Evolutionary conservation across 2,113 vertebrate species (phyloP).

Genomic region (Malaclemys terrapin): DNA sequence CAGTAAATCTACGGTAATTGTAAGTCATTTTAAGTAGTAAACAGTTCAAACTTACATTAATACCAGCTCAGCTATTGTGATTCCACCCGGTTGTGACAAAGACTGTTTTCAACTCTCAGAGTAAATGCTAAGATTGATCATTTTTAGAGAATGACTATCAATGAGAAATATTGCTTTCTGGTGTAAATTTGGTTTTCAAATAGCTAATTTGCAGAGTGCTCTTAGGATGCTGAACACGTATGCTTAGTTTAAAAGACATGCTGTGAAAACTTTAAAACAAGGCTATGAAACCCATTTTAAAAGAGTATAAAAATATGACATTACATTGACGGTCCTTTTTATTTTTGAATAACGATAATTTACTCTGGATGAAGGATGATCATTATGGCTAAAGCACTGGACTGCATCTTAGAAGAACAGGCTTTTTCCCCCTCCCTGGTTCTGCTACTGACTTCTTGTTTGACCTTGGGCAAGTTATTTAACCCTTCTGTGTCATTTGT

Average conservation of each 20-base stretch:
- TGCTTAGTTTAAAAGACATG: neutral
- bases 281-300: neutral
- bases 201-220: slow-evolving; percentile 21
- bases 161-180: neutral
- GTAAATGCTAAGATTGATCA: slow-evolving; percentile 10
- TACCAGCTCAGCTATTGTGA: neutral
- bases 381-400: neutral
- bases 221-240: neutral
- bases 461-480: neutral
- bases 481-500: neutral
- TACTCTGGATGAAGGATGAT: neutral
- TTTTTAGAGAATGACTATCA: slow-evolving; percentile 31
- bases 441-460: neutral
- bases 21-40: neutral
- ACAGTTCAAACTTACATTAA: slow-evolving; percentile 3
- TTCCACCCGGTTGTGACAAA: neutral
- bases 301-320: neutral
- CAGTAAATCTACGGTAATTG: neutral
- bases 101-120: neutral
- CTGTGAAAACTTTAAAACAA: neutral
- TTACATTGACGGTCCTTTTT: neutral
- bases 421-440: neutral
- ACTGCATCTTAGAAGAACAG: neutral
- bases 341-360: neutral
- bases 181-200: neutral